A percentile compares a stretch with the other conserved stretches of the same genome.
Conservation (phyloP, 2,113 vertebrate species). For the Tragelaphus scriptus region DNA sequence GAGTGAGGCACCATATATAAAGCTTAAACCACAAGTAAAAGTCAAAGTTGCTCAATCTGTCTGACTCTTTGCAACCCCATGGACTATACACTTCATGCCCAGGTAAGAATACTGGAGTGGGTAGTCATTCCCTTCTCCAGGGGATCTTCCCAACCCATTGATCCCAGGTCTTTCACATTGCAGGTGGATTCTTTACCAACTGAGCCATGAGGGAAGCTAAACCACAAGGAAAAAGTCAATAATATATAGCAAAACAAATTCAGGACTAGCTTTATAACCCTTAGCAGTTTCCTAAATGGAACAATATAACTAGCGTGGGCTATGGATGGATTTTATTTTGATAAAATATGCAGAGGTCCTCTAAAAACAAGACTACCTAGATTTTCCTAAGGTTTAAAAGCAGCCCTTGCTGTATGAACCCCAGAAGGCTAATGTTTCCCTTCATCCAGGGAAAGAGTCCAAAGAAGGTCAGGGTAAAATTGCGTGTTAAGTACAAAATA, state of each 20-base stretch:
- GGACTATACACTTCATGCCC: background rate
- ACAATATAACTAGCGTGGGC: background rate
- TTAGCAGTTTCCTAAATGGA: background rate
- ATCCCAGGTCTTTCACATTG: background rate
- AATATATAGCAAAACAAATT: constrained; percentile 2
- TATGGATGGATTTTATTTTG: background rate
- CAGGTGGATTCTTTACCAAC: background rate
- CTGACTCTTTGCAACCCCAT: background rate
- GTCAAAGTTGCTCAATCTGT: background rate
- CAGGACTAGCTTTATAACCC: background rate
- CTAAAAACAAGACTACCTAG: background rate
- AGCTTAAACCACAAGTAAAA: background rate
- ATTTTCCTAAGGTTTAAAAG: background rate
- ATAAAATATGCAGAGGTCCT: background rate
- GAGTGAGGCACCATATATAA: background rate
- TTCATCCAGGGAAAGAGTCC: background rate
- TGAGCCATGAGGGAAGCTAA: background rate
- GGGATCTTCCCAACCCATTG: background rate
- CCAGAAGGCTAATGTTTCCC: background rate
- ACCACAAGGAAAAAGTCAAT: background rate
- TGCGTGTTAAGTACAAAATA: background rate
- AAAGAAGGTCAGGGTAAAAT: background rate
- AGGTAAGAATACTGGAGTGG: background rate
- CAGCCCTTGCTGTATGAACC: background rate
- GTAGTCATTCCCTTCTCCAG: background rate